phyloP scores from a whole-genome alignment of 1,140 invertebrate species.

The Temnothorax longispinosus region DNA sequence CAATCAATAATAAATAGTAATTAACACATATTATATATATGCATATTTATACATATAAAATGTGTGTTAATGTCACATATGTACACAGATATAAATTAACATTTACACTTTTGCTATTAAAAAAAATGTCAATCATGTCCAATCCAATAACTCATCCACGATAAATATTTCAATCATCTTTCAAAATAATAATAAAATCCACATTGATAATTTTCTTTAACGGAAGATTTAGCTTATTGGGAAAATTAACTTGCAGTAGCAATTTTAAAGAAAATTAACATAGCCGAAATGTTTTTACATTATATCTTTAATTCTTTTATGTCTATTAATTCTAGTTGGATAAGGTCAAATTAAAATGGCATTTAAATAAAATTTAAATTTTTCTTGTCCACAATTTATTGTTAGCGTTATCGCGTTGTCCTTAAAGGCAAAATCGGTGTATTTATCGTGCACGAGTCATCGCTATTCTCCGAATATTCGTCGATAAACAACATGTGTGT shows the following conservation, averaged over 20 bases:
- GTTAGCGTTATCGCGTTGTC: not conserved
- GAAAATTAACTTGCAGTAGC: not conserved
- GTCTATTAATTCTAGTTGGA: not conserved
- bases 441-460: constrained; percentile 21
- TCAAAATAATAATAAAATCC: constrained; percentile 7
- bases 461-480: constrained; percentile 1
- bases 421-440: not conserved
- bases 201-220: not conserved
- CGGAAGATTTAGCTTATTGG: not conserved
- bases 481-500: constrained; percentile 15
- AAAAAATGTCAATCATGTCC: constrained; percentile 6
- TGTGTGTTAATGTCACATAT: constrained; percentile 18
- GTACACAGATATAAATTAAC: constrained; percentile 30
- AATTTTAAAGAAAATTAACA: not conserved
- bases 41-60: not conserved
- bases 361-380: constrained; percentile 13
- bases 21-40: not conserved
- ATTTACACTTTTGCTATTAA: constrained; percentile 1
- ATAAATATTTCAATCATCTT: constrained; percentile 13
- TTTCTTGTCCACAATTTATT: not conserved
- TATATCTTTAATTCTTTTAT: not conserved
- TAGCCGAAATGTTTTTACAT: not conserved
- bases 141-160: constrained; percentile 2
- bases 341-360: not conserved
- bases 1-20: constrained; percentile 27